These are phyloP conservation scores for Ancistrus triradiatus DNA, from an alignment of 2,113 vertebrate species.

Conservation along the genomic window DNA sequence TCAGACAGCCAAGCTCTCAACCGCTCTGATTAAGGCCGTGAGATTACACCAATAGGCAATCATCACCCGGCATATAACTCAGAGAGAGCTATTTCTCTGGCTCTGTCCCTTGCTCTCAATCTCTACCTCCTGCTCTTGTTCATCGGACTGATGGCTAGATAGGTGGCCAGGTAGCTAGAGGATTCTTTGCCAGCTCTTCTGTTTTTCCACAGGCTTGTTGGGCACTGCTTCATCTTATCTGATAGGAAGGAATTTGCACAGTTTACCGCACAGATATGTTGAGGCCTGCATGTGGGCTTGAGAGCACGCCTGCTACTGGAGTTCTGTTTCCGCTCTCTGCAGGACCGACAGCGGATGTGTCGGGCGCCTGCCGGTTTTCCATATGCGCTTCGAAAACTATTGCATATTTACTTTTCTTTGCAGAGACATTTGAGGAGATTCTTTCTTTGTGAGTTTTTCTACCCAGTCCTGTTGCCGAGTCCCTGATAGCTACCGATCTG, in stretches of 20 bases:
- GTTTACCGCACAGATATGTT: neutral
- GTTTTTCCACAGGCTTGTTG: conserved; percentile 10
- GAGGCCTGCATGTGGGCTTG: neutral
- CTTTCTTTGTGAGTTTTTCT: no score
- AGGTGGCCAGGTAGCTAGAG: conserved; percentile 26
- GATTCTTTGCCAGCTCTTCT: conserved; percentile 25
- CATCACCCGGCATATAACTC: conserved; percentile 51
- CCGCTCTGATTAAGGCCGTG: conserved; percentile 48
- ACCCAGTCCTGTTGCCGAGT: no score
- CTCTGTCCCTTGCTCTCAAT: conserved; percentile 26
- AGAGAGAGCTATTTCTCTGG: conserved; percentile 24
- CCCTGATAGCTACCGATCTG: no score
- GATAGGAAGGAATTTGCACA: neutral
- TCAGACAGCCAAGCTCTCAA: conserved; percentile 42
- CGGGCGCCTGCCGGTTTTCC: neutral
- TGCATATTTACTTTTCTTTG: neutral
- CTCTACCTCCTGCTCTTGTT: conserved; percentile 24
- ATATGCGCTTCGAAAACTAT: neutral
- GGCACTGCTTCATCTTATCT: neutral
- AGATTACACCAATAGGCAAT: conserved; percentile 56
- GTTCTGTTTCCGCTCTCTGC: neutral
- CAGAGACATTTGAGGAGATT: no score
- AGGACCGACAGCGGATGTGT: neutral
- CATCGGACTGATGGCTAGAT: conserved; percentile 40
- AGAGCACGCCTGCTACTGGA: neutral